These are phyloP conservation scores for Cairina moschata DNA, from an alignment of 2,113 vertebrate species.

Conservation along the genomic window DNA sequence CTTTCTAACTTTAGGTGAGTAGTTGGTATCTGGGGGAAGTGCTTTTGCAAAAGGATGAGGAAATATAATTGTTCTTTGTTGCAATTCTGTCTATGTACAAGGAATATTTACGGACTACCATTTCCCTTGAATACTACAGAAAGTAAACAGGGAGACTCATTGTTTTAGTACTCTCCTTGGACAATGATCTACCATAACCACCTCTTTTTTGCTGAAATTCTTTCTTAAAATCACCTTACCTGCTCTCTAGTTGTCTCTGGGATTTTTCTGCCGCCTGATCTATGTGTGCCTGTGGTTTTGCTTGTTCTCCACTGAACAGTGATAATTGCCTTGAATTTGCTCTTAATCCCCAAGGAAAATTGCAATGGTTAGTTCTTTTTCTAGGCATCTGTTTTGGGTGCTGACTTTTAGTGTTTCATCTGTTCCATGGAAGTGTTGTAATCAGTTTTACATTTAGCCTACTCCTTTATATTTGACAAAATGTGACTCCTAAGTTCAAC, in stretches of 20 bases:
- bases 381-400: background rate
- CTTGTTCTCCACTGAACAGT: background rate
- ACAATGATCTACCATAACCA: background rate
- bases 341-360: slow-evolving; percentile 7
- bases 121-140: background rate
- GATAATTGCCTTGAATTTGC: background rate
- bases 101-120: background rate
- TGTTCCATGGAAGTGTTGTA: slow-evolving; percentile 13
- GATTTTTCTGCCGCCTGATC: background rate
- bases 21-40: background rate
- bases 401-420: background rate
- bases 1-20: background rate
- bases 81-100: background rate
- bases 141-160: background rate
- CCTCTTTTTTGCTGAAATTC: slow-evolving; percentile 12
- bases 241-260: background rate
- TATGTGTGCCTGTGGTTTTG: background rate
- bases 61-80: background rate
- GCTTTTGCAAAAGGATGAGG: background rate
- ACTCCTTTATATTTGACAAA: background rate
- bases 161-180: background rate
- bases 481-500: background rate
- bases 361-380: background rate
- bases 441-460: slow-evolving; percentile 36
- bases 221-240: background rate